phyloP scores from a whole-genome alignment of 1,140 invertebrate species.

The Ceratina australensis region DNA sequence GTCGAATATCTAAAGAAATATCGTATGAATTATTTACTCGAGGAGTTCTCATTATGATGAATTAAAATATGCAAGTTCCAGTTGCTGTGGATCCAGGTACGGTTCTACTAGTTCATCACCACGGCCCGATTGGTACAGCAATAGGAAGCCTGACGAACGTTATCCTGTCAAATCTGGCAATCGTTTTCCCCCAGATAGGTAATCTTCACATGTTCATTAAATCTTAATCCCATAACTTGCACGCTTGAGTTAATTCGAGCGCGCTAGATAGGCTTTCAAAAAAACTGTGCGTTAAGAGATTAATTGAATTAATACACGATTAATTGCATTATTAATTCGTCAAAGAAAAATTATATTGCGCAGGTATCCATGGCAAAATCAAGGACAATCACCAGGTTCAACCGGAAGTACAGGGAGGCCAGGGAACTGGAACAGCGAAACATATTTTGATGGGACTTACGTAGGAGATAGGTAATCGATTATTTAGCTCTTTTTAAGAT shows the following conservation, averaged over 20 bases:
- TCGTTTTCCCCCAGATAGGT: conserved; percentile 65
- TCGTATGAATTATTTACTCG: not conserved
- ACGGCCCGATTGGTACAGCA: conserved; percentile 49
- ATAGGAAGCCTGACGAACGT: conserved; percentile 39
- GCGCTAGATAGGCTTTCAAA: too few relatives aligned
- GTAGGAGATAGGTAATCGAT: conserved; percentile 51
- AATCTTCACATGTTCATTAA: not conserved
- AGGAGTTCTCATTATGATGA: conserved; percentile 15
- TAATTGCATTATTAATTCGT: not conserved
- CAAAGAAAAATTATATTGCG: not conserved
- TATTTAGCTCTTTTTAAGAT: not conserved
- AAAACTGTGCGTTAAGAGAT: too few relatives aligned
- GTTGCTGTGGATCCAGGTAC: conserved; percentile 64
- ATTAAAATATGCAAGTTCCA: conserved; percentile 60
- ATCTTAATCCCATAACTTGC: too few relatives aligned
- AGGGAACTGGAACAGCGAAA: conserved; percentile 17
- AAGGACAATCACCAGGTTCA: conserved; percentile 30
- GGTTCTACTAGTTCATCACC: conserved; percentile 39
- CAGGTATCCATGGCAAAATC: conserved; percentile 57
- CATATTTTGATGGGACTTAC: conserved; percentile 34
- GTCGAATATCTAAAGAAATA: conserved; percentile 42
- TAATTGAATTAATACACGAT: too few relatives aligned
- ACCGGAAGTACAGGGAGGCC: conserved; percentile 18
- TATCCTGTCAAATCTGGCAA: conserved; percentile 55
- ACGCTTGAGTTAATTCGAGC: too few relatives aligned